Conservation (phyloP, 2,888 invertebrate species). For the Exephanes ischioxanthus region DNA sequence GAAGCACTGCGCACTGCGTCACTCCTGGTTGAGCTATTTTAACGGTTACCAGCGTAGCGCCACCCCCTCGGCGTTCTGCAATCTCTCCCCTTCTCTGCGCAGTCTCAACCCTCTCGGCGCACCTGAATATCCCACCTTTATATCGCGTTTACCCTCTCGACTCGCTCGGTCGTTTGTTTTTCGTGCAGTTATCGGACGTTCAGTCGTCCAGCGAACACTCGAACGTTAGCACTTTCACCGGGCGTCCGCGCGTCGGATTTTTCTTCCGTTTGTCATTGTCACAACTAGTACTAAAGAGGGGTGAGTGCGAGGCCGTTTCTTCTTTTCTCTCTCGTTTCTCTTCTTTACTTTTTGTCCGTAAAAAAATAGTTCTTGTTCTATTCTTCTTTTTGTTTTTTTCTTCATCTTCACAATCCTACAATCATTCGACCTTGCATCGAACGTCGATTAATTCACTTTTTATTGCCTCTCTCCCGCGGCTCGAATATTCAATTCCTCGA, state of each 20-base stretch:
- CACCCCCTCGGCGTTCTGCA: conserved; percentile 13
- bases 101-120: conserved; percentile 43
- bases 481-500: conserved; percentile 37
- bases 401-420: not conserved
- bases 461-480: not conserved
- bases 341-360: not conserved
- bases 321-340: not conserved
- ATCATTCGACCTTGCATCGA: not conserved
- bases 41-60: conserved; percentile 20
- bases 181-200: conserved; percentile 44
- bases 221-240: conserved; percentile 16
- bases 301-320: conserved; percentile 28
- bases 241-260: not conserved
- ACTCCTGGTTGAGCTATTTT: conserved; percentile 27
- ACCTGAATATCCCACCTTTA: conserved; percentile 49
- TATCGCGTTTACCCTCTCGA: conserved; percentile 33
- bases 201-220: conserved; percentile 23
- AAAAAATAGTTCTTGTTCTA: not conserved
- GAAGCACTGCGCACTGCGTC: conserved; percentile 63
- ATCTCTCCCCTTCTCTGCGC: conserved; percentile 25
- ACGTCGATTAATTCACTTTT: not conserved
- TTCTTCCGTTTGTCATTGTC: not conserved
- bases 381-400: not conserved
- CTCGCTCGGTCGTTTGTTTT: conserved; percentile 39
- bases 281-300: conserved; percentile 12